Conservation (phyloP, 92 coral and sea anemone genomes). For the Porites lobata region DNA sequence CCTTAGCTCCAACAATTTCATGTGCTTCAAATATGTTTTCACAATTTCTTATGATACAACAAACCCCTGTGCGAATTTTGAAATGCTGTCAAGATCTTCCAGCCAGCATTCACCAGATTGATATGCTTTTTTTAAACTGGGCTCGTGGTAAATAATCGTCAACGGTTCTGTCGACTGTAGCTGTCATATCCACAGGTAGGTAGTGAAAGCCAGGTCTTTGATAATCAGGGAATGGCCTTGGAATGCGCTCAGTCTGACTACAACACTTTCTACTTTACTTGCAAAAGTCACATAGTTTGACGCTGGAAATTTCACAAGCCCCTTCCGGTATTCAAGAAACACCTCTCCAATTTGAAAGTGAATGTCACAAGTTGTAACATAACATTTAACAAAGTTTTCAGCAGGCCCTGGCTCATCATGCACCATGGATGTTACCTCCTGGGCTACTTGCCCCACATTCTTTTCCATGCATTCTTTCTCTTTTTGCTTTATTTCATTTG, state of each 20-base stretch:
- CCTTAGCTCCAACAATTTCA: constrained; percentile 38
- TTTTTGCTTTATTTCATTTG: constrained; percentile 62
- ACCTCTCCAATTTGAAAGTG: constrained; percentile 35
- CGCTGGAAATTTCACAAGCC: constrained; percentile 13
- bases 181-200: not conserved
- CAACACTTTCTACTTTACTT: constrained; percentile 37
- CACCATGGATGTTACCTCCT: constrained; percentile 41
- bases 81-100: constrained; percentile 34
- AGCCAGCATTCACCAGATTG: constrained; percentile 48
- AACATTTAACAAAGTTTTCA: constrained; percentile 26
- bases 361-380: constrained; percentile 23
- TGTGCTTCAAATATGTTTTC: constrained; percentile 35
- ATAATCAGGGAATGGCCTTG: constrained; percentile 34
- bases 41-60: constrained; percentile 24
- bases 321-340: constrained; percentile 29
- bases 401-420: constrained; percentile 70
- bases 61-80: constrained; percentile 33
- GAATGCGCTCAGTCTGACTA: constrained; percentile 38
- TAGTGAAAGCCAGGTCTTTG: not conserved
- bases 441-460: constrained; percentile 69
- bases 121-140: constrained; percentile 38
- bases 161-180: not conserved
- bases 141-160: not conserved
- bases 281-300: constrained; percentile 53
- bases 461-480: constrained; percentile 65